Conservation (phyloP, 2,888 invertebrate species). For the Eristalinus aeneus region DNA sequence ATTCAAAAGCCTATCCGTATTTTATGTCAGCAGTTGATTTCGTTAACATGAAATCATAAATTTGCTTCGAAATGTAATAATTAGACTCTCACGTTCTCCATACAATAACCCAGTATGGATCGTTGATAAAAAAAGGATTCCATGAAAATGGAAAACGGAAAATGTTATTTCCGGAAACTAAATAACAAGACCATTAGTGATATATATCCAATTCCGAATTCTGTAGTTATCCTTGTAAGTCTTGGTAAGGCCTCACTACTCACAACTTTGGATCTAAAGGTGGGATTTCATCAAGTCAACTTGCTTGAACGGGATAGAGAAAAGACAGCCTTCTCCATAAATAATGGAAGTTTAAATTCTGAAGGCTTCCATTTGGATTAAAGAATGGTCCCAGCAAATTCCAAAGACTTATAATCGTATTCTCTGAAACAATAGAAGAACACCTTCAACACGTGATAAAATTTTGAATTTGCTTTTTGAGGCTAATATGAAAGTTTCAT, state of each 20-base stretch:
- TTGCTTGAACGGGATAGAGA: constrained; percentile 28
- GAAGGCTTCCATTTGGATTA: constrained; percentile 14
- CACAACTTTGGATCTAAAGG: constrained; percentile 22
- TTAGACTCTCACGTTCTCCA: constrained; percentile 41
- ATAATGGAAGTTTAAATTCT: constrained; percentile 14
- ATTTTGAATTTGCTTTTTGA: no score
- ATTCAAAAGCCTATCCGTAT: no score
- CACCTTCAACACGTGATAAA: not conserved
- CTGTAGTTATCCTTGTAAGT: constrained; percentile 30
- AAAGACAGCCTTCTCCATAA: constrained; percentile 31
- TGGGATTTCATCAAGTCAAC: constrained; percentile 47
- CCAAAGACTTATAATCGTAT: constrained; percentile 10
- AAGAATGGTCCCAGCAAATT: constrained; percentile 23
- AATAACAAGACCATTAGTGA: constrained; percentile 51
- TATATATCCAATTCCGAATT: constrained; percentile 52
- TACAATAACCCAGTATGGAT: constrained; percentile 48
- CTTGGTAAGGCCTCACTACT: constrained; percentile 40
- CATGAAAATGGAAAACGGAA: constrained; percentile 43
- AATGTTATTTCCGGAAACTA: constrained; percentile 52
- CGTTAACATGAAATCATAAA: constrained; percentile 51
- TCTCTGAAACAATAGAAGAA: constrained; percentile 1
- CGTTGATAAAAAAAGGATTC: constrained; percentile 40
- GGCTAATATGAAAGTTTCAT: no score
- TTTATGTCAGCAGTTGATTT: no score
- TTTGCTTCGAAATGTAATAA: constrained; percentile 46